Base-by-base conservation (phyloP, 2,797 vertebrate species). In the Mastacembelus armatus region DNA sequence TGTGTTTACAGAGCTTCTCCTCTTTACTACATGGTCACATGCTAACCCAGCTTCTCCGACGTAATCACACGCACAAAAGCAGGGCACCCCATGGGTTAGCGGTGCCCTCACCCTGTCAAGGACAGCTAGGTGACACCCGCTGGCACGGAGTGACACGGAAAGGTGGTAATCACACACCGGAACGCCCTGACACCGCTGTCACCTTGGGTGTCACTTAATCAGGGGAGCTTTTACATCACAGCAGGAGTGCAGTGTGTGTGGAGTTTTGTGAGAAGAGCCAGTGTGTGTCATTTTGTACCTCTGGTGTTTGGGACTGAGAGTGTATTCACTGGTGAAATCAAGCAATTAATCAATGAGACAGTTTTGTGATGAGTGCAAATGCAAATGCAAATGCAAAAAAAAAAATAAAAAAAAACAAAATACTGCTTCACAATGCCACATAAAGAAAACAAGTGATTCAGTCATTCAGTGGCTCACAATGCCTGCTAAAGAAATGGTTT, bases 161-260 rank as follows among this genome's bases (percentile, higher is more conserved):
- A 85, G 74, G 78, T 74, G 77, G 89, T 92, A 90, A 93, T 85
- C 80, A 71, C 80, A 92, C 89, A 90, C 88, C 79, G 26, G 68
- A 85, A 73, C 54, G 65, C 76, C 64, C 60, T 33, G 78, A 79
- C 84, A 77, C 59, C 65, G 47, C 65, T 64, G 80, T 92, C 90
- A 91, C 88, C 88, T 89, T 50, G 76, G 70, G 81, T 85, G 82
- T 88, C 91, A 91, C 81, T 85, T 86, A 90, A 88, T 91, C 87
- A 85, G 81, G 57, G 64, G 51, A 77, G 77, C 54, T 72, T 67
- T 81, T 60, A 75, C 75, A 61, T 65, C 50, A 9, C 49, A 69
- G 71, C 3, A 1, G 72, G 72, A 71, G 67, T 10, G 43, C 14
- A 45, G 5, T 21, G 50, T 45, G 32, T 60, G 66, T 64, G 16